These are phyloP conservation scores for Drosophila triauraria DNA, from an alignment of 1,140 invertebrate species.

Conservation along the genomic window DNA sequence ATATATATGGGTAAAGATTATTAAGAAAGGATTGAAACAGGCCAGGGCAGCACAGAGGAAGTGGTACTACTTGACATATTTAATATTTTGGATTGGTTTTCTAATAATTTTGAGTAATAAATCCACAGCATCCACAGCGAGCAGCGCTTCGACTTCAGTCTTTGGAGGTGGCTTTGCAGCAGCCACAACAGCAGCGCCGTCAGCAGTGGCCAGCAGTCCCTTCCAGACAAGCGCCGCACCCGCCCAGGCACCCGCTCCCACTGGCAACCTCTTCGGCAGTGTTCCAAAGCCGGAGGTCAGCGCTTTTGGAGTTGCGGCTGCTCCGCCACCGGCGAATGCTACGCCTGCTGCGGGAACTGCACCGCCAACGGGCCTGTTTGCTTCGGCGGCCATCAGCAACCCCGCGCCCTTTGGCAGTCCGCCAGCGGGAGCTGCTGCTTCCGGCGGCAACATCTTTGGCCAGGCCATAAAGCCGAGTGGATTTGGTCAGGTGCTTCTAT, in stretches of 20 bases:
- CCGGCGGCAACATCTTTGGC: constrained; percentile 62
- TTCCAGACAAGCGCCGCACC: constrained; percentile 36
- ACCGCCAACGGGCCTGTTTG: constrained; percentile 68
- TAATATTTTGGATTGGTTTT: not conserved
- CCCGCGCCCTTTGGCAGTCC: constrained; percentile 58
- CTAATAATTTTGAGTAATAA: not conserved
- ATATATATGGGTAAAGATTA: constrained; percentile 64
- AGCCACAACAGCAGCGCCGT: constrained; percentile 15
- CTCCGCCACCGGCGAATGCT: not conserved
- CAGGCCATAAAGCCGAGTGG: constrained; percentile 50
- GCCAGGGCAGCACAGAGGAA: constrained; percentile 9
- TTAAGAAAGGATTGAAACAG: constrained; percentile 44
- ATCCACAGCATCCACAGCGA: constrained; percentile 20
- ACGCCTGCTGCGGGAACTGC: constrained; percentile 22
- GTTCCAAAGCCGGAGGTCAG: constrained; percentile 74
- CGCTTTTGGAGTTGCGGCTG: constrained; percentile 56
- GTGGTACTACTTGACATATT: not conserved
- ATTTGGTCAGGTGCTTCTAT: constrained; percentile 61
- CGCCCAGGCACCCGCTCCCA: not conserved
- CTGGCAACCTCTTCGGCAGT: constrained; percentile 63
- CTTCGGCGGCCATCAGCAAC: constrained; percentile 47
- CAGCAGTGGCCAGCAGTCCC: constrained; percentile 14
- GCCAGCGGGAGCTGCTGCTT: constrained; percentile 19
- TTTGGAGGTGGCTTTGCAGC: constrained; percentile 51
- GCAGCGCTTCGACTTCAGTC: constrained; percentile 41